Base-by-base conservation (phyloP, 1,140 invertebrate genomes). In the Contarinia nasturtii region DNA sequence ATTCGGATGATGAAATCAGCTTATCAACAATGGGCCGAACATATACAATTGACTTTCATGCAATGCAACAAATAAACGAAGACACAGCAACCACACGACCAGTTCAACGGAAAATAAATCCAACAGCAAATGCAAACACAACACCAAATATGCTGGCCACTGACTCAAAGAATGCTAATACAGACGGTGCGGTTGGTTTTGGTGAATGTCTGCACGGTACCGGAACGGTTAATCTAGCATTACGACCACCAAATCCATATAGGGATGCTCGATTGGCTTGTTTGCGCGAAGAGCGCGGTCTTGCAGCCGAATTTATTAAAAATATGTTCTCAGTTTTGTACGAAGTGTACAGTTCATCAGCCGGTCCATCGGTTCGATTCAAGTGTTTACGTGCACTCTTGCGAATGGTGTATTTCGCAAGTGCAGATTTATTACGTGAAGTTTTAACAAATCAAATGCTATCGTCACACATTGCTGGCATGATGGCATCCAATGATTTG, bases 51-150 rank as follows among this genome's bases (percentile, higher is more conserved):
- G 92, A 97, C 70, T 88, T 97, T 56, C 84, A 90, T 66, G 82
- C 87, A 53, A 92, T 96, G 87, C 91, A 95, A 66, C 92, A 97
- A 75, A 92, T 96, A 51, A 96, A 96, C 65, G 92, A 97, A 68
- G 91, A 95, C 64, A 90, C 90, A 7, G 92, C 92, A 48, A 94
- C 89, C 42, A 82, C 90, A 11, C 68, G 91, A 42, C 80, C 86
- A 47, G 86, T 97, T 54, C 89, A 92, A 63, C 76, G 92, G 33
- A 60, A 69, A 40, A 57, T 68, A 3, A 64, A 64, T 54, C 55
- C 59, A 3, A 53, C 56, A 7, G 36, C 53, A 46, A 18, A n/a
- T 5, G 12, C 41, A 43, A 43, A 18, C 18, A 22, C 22, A 10
- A 19, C 17, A 11, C 15, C 12, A 19, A 40, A 40, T 7, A 44